Evolutionary conservation across 2,113 vertebrate genomes (phyloP).

Genomic region (human): GRCh38 chr16:49576001-49576500

Average conservation of each 20-base stretch:
- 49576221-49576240: neutral
- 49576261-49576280: no score
- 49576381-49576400: neutral
- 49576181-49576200: neutral
- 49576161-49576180: neutral
- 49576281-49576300: rapidly evolving
- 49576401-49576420: neutral
- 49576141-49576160: neutral
- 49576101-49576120: neutral
- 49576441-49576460: neutral
- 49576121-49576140: neutral
- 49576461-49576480: neutral
- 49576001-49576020: neutral
- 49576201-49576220: no score
- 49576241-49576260: no score
- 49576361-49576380: no score
- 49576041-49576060: neutral
- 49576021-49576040: neutral
- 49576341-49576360: no score
- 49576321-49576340: neutral
- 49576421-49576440: neutral
- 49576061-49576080: neutral
- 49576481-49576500: neutral
- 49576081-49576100: neutral
- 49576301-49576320: neutral